Conservation (phyloP, 2,888 invertebrate species). For the Stramonita haemastoma region DNA sequence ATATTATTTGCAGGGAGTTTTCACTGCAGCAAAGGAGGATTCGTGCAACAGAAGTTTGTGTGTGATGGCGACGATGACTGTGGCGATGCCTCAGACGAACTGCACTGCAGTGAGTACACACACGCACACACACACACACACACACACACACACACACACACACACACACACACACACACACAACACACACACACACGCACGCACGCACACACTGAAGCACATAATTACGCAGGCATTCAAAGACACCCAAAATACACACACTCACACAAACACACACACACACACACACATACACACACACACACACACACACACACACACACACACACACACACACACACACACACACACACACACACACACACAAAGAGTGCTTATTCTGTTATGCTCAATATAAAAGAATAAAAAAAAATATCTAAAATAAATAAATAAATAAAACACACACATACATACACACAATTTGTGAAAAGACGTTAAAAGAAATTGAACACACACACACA, state of each 20-base stretch:
- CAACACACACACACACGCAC: neutral
- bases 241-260: too few species aligned
- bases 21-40: constrained; percentile 27
- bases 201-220: neutral
- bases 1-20: neutral
- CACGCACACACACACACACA: neutral
- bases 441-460: too few species aligned
- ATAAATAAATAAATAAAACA: too few species aligned
- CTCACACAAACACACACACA: neutral
- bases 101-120: constrained; percentile 28
- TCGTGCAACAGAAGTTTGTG: neutral
- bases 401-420: too few species aligned
- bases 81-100: constrained; percentile 38
- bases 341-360: neutral
- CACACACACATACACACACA: neutral
- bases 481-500: too few species aligned
- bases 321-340: constrained; percentile 1
- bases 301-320: neutral
- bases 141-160: neutral
- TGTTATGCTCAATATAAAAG: too few species aligned
- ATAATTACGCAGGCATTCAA: too few species aligned
- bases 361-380: too few species aligned
- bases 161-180: neutral
- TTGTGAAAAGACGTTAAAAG: too few species aligned
- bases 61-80: constrained; percentile 40